A percentile compares a stretch with the other conserved stretches of the same genome.
phyloP scores from a whole-genome alignment of 2,113 vertebrate genomes.

The Mixornis gularis region DNA sequence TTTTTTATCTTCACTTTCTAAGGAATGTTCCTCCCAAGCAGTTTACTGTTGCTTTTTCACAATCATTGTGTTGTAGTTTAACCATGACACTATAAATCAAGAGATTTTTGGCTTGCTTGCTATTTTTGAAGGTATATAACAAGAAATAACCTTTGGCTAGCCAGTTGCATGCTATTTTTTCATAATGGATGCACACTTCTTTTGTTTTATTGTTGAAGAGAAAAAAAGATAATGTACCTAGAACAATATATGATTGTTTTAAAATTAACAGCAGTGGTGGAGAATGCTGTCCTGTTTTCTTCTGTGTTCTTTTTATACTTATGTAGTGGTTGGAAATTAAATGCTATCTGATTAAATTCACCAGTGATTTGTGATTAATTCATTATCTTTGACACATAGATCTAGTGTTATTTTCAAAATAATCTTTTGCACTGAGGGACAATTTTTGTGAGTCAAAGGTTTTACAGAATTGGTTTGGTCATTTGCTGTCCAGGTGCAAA shows the following conservation, averaged over 20 bases:
- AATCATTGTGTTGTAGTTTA: not conserved
- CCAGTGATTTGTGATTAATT: not conserved
- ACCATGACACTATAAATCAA: not conserved
- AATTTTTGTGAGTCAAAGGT: conserved; percentile 3
- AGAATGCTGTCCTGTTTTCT: not conserved
- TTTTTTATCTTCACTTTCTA: not conserved
- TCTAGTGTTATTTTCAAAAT: not conserved
- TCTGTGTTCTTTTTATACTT: not conserved
- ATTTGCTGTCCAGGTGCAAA: conserved; percentile 44
- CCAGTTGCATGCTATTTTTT: not conserved
- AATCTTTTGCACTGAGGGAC: not conserved
- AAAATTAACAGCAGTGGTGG: not conserved
- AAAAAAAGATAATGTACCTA: not conserved
- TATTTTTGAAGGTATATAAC: not conserved
- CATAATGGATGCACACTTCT: not conserved
- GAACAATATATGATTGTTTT: not conserved
- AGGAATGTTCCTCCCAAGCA: not conserved
- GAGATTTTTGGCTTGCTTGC: not conserved
- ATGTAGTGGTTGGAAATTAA: not conserved
- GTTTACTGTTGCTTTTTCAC: not conserved
- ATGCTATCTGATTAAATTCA: not conserved
- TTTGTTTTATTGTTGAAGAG: not conserved
- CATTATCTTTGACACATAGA: not conserved
- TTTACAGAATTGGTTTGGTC: not conserved
- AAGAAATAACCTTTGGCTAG: not conserved